Evolutionary conservation across 1,140 invertebrate species (phyloP), one percentile per base, ranked within the genome.

Genomic region (Pinna nobilis): DNA sequence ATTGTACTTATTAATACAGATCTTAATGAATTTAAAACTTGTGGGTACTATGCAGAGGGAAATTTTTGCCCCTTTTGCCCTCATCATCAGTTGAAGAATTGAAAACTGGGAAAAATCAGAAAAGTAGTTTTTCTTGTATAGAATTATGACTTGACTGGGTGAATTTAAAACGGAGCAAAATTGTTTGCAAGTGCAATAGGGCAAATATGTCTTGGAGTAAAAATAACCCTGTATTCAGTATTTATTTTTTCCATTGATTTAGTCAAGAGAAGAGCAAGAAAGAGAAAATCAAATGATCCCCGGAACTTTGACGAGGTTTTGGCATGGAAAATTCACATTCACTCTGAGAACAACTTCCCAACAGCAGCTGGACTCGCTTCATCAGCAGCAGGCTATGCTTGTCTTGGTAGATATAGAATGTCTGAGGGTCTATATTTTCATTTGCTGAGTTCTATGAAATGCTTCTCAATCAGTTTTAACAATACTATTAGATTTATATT

Each of bases 331-430:
- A 82, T 98, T 30, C 94, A 94, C 78, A 94, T 99, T 78, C 95
- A 94, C 87, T 99, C 98, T 0, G 93, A 93, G 82, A 99, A 99
- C 89, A 99, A 99, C 91, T 99, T 99, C 88, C 98, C 98, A 23
- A 99, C 98, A 23, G 97, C 97, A 28, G 97, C 98, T 75, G 98
- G 98, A 1, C 90, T 99, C 32, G 98, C 98, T 6, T 99, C 97
- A 3, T 99, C 97, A 74, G 98, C 98, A 68, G 97, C 98, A 67
- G 98, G 98, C 28, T 99, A 98, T 90, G 97, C 98, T 20, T 88
- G 87, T 82, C 74, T 90, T 39, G 89, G 87, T 87, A 53, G 63
- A 75, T 75, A 63, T 35, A 47, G 44, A 13, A 6, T 33, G 18
- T 53, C 18, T 59, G 1, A 59, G 3, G 23, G 30, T 15, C n/a